phyloP scores from a whole-genome alignment of 2,797 vertebrate species.

The Alauda arvensis region DNA sequence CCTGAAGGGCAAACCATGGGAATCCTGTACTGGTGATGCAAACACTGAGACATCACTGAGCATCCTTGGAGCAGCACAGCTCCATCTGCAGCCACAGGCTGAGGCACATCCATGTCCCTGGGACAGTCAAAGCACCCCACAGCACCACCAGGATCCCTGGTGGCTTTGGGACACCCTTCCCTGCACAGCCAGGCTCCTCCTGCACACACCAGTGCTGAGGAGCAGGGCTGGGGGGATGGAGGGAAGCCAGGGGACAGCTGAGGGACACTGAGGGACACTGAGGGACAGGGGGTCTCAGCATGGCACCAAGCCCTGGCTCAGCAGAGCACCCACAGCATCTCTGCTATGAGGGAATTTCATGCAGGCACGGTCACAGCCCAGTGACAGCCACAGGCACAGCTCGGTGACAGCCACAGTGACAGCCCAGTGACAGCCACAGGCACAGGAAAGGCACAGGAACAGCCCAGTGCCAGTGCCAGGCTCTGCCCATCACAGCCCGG shows the following conservation, averaged over 20 bases:
- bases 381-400: neutral
- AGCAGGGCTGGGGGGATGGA: neutral
- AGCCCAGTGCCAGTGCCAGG: rapidly evolving
- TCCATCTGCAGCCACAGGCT: neutral
- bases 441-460: neutral
- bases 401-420: too few relatives aligned
- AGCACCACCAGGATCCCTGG: neutral
- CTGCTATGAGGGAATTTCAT: rapidly evolving
- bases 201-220: rapidly evolving
- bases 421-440: too few relatives aligned
- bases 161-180: neutral
- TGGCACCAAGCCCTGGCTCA: rapidly evolving
- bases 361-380: neutral
- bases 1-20: neutral
- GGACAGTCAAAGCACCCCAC: rapidly evolving
- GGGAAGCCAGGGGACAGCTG: neutral
- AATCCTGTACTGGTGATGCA: neutral
- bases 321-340: neutral
- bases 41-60: neutral
- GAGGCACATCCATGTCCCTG: neutral
- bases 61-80: neutral
- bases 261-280: rapidly evolving
- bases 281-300: neutral
- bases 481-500: neutral
- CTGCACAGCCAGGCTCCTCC: rapidly evolving